Evolutionary conservation across 1,140 invertebrate genomes (phyloP).

Genomic region (Eueides isabella): DNA sequence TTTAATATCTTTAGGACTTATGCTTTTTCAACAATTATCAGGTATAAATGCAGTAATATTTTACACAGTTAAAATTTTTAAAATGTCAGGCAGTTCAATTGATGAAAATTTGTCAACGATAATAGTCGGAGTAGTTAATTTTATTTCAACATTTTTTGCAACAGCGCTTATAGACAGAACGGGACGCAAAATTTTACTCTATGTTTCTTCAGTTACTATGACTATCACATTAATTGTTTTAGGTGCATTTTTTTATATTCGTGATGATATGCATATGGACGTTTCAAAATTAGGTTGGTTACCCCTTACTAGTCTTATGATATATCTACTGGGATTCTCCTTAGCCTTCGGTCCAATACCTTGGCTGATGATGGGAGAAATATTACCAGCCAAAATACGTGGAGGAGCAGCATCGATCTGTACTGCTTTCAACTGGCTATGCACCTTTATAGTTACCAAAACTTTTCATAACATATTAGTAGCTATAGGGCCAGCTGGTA

Average conservation of each 20-base stretch:
- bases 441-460: conserved; percentile 95
- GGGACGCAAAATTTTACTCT: conserved; percentile 92
- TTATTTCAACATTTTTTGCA: conserved; percentile 93
- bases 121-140: conserved; percentile 94
- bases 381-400: conserved; percentile 90
- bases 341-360: conserved; percentile 96
- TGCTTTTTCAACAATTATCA: conserved; percentile 96
- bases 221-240: conserved; percentile 87
- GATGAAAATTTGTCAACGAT: conserved; percentile 90
- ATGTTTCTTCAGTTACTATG: conserved; percentile 91
- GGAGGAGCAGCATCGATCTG: conserved; percentile 93
- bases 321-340: conserved; percentile 95
- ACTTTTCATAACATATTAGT: conserved; percentile 89
- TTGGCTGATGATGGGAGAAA: conserved; percentile 97
- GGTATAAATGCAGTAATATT: conserved; percentile 98
- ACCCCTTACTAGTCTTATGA: conserved; percentile 90
- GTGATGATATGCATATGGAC: conserved; percentile 80
- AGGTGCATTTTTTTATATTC: conserved; percentile 90
- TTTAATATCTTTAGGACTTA: conserved; percentile 91
- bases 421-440: conserved; percentile 94
- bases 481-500: conserved; percentile 86
- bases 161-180: conserved; percentile 91
- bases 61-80: conserved; percentile 94
- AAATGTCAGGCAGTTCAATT: conserved; percentile 88
- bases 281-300: conserved; percentile 88